Percentiles rank a stretch among this genome's conserved stretches.
These are phyloP conservation scores for Delichon dasypus DNA, from an alignment of 2,797 vertebrate species.

Conservation along the genomic window DNA sequence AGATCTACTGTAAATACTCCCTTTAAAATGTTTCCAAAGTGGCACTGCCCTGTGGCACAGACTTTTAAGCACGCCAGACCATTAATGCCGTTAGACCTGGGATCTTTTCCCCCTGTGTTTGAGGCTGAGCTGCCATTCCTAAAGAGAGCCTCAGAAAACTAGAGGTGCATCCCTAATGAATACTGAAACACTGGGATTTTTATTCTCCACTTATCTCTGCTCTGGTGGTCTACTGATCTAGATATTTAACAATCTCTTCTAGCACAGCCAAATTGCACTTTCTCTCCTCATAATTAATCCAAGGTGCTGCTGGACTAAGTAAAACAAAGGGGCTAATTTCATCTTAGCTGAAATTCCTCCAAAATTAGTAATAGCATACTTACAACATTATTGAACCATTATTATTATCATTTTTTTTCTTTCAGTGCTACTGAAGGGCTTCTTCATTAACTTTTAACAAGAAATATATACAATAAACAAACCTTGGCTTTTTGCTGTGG, in stretches of 20 bases:
- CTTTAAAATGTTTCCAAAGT: not conserved
- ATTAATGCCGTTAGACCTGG: not conserved
- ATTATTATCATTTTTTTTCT: not conserved
- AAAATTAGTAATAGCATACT: not conserved
- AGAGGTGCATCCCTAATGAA: not conserved
- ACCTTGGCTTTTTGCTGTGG: not conserved
- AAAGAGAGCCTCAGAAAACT: not conserved
- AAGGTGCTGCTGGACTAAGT: not conserved
- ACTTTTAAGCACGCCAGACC: not conserved
- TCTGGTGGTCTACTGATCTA: not conserved
- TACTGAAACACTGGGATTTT: not conserved
- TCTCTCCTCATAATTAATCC: not conserved
- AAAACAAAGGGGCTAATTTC: not conserved
- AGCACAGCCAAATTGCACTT: not conserved
- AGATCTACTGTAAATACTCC: not conserved
- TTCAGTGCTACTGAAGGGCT: not conserved
- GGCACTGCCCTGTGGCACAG: not conserved
- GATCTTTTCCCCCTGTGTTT: accelerated
- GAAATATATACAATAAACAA: not conserved
- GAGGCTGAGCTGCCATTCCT: not conserved
- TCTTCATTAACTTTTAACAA: not conserved
- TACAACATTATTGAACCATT: not conserved
- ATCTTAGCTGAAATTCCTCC: not conserved
- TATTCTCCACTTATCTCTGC: not conserved
- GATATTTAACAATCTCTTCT: not conserved